These are phyloP conservation scores for Gymnogyps californianus DNA, from an alignment of 2,113 vertebrate species.

Conservation along the genomic window DNA sequence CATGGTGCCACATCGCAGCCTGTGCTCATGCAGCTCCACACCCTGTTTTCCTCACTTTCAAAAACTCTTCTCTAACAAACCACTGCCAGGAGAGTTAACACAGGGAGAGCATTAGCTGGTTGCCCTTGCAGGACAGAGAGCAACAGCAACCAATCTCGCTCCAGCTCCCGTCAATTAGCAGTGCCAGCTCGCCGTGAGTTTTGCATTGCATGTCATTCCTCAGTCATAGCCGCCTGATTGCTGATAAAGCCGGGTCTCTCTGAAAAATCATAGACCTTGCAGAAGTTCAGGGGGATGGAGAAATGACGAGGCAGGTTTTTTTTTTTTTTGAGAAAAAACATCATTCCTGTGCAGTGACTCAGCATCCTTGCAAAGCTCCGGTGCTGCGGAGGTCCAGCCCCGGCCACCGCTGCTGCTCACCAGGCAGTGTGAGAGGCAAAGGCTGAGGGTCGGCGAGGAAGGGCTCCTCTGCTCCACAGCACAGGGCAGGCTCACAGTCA, in stretches of 20 bases:
- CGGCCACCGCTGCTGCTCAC: accelerated
- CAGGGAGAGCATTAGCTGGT: neutral
- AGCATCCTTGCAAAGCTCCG: neutral
- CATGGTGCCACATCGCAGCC: accelerated
- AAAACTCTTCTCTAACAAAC: neutral
- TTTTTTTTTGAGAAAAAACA: neutral
- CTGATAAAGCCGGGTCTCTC: neutral
- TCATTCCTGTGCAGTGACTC: neutral
- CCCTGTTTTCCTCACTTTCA: neutral
- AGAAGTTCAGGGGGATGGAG: neutral
- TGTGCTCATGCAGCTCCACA: neutral
- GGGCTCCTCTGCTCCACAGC: neutral
- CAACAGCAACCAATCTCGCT: neutral
- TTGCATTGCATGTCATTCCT: neutral
- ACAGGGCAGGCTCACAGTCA: neutral
- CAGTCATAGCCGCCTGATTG: neutral
- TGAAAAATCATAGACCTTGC: neutral
- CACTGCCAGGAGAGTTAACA: neutral
- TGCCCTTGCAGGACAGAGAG: neutral
- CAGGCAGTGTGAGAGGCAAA: neutral
- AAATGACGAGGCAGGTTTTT: neutral
- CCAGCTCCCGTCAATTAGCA: accelerated
- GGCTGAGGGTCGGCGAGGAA: neutral
- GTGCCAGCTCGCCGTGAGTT: neutral
- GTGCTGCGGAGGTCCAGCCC: neutral